Base-by-base conservation (phyloP, 2,797 vertebrate species). In the Synanceia verrucosa region DNA sequence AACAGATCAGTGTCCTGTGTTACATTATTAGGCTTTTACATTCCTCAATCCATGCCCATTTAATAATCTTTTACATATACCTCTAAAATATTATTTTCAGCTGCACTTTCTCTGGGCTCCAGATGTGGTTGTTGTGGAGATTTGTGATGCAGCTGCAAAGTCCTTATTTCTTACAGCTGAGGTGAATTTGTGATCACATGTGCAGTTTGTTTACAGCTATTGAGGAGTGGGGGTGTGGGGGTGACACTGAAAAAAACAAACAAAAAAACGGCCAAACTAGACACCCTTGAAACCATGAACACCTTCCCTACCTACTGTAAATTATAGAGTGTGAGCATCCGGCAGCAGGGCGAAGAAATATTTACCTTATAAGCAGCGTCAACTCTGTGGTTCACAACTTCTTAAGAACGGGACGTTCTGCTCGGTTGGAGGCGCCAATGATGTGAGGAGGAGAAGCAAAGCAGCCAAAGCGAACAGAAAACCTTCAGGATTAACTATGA, bases 301-400 rank as follows among this genome's bases (percentile, higher is more conserved):
- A 41, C 68, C 59, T 56, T 34, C 26, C 24, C 23, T 28, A n/a
- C 50, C 12, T 31, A 28, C 58, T 33, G 3, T 13, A 43, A 59
- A 47, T 65, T 58, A 21, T 51, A 37, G 61, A 65, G 65, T 24
- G 71, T 23, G 57, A 70, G 52, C 47, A 1, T 74, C 52, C 26
- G 0, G 8, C 14, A 18, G 73, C 72, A 59, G 23, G 34, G 44
- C 56, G 44, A 24, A 66, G 77, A 18, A 82, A 86, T 67, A 74
- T 88, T 89, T 76, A 83, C 80, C 76, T 74, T 81, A 56, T 55
- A 79, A 52, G 50, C 65, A 28, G 63, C 76, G 73, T 84, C 64
- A 41, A 62, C 48, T 73, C 66, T 71, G 87, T 18, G 16, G 60
- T 65, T 62, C 19, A 14, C 19, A 19, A 57, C 24, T 57, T 59